Base-by-base conservation (phyloP, 2,113 vertebrate species). In the Hypomesus transpacificus region DNA sequence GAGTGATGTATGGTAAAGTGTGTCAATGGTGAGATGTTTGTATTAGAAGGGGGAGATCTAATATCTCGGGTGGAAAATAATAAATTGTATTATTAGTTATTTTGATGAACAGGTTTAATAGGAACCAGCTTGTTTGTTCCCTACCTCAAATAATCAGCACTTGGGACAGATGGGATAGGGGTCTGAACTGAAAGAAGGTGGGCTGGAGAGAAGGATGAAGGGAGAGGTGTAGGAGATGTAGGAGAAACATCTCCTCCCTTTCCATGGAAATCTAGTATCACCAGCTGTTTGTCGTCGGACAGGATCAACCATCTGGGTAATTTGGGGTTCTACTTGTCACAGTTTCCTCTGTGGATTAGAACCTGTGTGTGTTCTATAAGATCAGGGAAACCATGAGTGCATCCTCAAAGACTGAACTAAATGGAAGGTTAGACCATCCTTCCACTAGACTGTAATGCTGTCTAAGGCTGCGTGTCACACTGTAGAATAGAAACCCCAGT, bases 21-120 rank as follows among this genome's bases (percentile, higher is more conserved):
- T 73, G 62, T 57, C 46, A 73, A 34, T 46, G 24, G 53, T 73
- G 51, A 73, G 61, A 22, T 20, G 34, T 73, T 34, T 74, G n/a
- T 74, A 34, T 22, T 17, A 54, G 50, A 18, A 28, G 61, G 26
- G n/a, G 21, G 31, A 7, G 31, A 34, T 34, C 31, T 34, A 1
- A 31, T 69, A 14, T 20, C 21, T 64, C 20, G 59, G 14, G 24
- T n/a, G 34, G 18, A 39, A 11, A 52, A 75, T 34, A 77, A 75
- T 69, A 26, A 26, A 26, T 26, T 26, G 24, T 26, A 26, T 26
- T 26, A 26, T 26, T 26, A 26, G 24, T 26, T 26, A 26, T 26
- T 56, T 14, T 17, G 51, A 82, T 81, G 77, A 71, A 79, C 58
- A 20, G 17, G 60, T 76, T 69, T 82, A 81, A 84, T 78, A 70